A percentile compares a stretch with the other conserved stretches of the same genome.
Conservation (phyloP, 2,797 vertebrate genomes). For the Limosa lapponica region DNA sequence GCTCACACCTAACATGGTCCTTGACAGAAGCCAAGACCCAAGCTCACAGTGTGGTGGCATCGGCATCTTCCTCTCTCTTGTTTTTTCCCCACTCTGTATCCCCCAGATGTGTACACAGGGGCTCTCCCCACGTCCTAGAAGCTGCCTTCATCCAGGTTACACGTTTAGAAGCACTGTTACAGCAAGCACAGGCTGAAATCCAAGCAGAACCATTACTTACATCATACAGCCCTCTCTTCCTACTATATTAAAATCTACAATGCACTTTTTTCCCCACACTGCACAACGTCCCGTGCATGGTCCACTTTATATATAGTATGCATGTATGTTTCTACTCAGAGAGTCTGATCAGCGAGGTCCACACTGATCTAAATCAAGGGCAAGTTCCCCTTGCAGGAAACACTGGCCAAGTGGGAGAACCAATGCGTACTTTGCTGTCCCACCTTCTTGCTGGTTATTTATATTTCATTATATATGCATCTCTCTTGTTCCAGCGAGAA, state of each 20-base stretch:
- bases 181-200: neutral
- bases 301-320: neutral
- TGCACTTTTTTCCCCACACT: neutral
- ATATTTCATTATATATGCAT: neutral
- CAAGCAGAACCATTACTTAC: neutral
- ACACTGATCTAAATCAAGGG: neutral
- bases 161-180: neutral
- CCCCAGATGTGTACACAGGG: rapidly evolving
- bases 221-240: neutral
- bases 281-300: neutral
- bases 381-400: neutral
- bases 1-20: neutral
- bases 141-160: neutral
- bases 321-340: neutral
- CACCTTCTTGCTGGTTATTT: neutral
- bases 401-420: neutral
- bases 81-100: neutral
- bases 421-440: neutral
- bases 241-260: neutral
- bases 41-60: neutral
- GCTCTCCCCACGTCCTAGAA: neutral
- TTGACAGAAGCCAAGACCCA: neutral
- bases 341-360: neutral
- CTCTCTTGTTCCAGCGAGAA: neutral
- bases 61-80: neutral